Conservation (phyloP, 2,888 invertebrate genomes). For the Cheilosia vulpina region DNA sequence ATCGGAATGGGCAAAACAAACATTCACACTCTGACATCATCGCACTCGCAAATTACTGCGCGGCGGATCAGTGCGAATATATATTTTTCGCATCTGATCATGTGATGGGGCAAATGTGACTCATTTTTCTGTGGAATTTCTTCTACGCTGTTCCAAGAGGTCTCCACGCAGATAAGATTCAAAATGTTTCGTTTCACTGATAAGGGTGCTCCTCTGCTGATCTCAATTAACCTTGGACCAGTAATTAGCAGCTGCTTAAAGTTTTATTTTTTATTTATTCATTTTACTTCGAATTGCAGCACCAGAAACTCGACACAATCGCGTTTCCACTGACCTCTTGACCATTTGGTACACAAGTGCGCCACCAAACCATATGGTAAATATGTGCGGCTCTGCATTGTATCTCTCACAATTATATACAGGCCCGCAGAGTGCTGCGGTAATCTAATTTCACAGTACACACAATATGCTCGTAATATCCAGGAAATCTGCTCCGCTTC, state of each 20-base stretch:
- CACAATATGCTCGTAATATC: constrained; percentile 54
- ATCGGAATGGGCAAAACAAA: constrained; percentile 45
- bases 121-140: constrained; percentile 30
- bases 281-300: constrained; percentile 7
- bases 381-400: constrained; percentile 20
- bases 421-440: constrained; percentile 24
- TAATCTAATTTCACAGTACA: constrained; percentile 72
- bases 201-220: constrained; percentile 34
- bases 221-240: constrained; percentile 72
- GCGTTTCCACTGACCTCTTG: constrained; percentile 73
- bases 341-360: constrained; percentile 67
- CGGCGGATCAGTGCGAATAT: background rate
- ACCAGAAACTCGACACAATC: constrained; percentile 23
- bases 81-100: constrained; percentile 44
- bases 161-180: background rate
- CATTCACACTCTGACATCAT: constrained; percentile 68
- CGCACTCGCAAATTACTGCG: constrained; percentile 28
- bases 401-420: background rate
- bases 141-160: constrained; percentile 29
- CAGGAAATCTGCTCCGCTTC: constrained; percentile 65
- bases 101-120: constrained; percentile 50
- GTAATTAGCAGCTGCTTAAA: constrained; percentile 63
- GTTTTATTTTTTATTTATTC: background rate
- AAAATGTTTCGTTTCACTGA: constrained; percentile 1
- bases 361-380: constrained; percentile 41